These are phyloP conservation scores for Agonopterix subpropinquella DNA, from an alignment of 2,888 invertebrate genomes.

Conservation along the genomic window DNA sequence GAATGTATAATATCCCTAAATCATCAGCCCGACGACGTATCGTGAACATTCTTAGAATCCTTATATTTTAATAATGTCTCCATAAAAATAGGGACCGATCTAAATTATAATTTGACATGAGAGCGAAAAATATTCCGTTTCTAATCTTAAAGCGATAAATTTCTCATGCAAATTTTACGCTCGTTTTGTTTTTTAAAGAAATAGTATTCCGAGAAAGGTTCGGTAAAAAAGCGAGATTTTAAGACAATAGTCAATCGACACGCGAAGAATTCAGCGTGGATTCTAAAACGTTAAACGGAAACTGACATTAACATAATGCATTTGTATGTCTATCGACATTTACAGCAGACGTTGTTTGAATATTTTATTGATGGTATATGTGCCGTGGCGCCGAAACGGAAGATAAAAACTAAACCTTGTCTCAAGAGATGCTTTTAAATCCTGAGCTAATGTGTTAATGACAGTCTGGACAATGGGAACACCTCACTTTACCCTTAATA, in stretches of 20 bases:
- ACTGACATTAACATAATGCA: slow-evolving; percentile 62
- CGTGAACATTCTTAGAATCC: slow-evolving; percentile 48
- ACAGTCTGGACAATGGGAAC: slow-evolving; percentile 3
- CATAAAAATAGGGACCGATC: slow-evolving; percentile 43
- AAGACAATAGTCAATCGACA: slow-evolving; percentile 42
- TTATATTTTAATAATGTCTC: slow-evolving; percentile 51
- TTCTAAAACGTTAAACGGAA: slow-evolving; percentile 51
- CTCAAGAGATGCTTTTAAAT: slow-evolving; percentile 8
- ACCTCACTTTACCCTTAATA: slow-evolving; percentile 20
- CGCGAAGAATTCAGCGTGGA: slow-evolving; percentile 41
- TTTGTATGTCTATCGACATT: slow-evolving; percentile 54
- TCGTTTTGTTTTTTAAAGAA: slow-evolving; percentile 28
- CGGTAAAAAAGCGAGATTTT: slow-evolving; percentile 27
- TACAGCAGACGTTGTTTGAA: slow-evolving; percentile 39
- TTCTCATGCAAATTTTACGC: slow-evolving; percentile 56
- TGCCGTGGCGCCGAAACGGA: slow-evolving; percentile 32
- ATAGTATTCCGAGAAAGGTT: slow-evolving; percentile 43
- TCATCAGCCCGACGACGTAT: slow-evolving; percentile 31
- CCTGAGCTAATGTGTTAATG: slow-evolving; percentile 10
- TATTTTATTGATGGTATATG: slow-evolving; percentile 28
- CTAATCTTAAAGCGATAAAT: slow-evolving; percentile 50
- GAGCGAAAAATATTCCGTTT: slow-evolving; percentile 46
- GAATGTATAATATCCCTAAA: slow-evolving; percentile 54
- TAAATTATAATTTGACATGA: slow-evolving; percentile 62
- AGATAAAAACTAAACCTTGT: slow-evolving; percentile 28